Percentiles rank a stretch among this genome's conserved stretches.
Evolutionary conservation across 2,888 invertebrate species (phyloP).

Genomic region (Noctua comes): DNA sequence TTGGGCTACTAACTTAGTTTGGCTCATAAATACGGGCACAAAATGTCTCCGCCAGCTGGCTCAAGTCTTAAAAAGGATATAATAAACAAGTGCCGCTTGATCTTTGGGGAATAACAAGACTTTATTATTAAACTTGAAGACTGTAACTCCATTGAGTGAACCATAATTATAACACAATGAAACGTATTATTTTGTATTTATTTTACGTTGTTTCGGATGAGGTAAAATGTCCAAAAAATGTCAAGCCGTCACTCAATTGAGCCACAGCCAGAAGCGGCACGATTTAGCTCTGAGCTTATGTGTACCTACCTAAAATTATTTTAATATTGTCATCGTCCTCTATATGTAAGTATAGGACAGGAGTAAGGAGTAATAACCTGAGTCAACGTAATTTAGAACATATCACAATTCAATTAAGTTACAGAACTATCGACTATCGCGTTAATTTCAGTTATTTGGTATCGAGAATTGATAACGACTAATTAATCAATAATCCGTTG

Average conservation of each 20-base stretch:
- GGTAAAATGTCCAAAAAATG: slow-evolving; percentile 69
- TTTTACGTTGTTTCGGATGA: slow-evolving; percentile 10
- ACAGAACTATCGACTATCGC: neutral
- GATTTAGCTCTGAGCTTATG: slow-evolving; percentile 26
- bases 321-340: slow-evolving; percentile 3
- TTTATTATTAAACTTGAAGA: slow-evolving; percentile 64
- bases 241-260: slow-evolving; percentile 78
- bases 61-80: slow-evolving; percentile 68
- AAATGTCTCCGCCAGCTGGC: slow-evolving; percentile 71
- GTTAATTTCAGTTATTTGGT: neutral
- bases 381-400: neutral
- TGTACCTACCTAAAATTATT: slow-evolving; percentile 20
- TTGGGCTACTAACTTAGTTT: slow-evolving; percentile 70
- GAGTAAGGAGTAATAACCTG: neutral
- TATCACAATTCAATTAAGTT: neutral
- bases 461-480: neutral
- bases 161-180: slow-evolving; percentile 40
- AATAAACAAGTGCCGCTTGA: slow-evolving; percentile 68
- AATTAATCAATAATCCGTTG: slow-evolving; percentile 19
- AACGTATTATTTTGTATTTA: slow-evolving; percentile 47
- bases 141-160: slow-evolving; percentile 40
- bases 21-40: slow-evolving; percentile 70
- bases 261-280: slow-evolving; percentile 66
- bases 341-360: neutral
- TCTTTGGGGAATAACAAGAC: slow-evolving; percentile 65